Evolutionary conservation across 2,113 vertebrate genomes (phyloP).

Genomic region (Mixornis gularis): DNA sequence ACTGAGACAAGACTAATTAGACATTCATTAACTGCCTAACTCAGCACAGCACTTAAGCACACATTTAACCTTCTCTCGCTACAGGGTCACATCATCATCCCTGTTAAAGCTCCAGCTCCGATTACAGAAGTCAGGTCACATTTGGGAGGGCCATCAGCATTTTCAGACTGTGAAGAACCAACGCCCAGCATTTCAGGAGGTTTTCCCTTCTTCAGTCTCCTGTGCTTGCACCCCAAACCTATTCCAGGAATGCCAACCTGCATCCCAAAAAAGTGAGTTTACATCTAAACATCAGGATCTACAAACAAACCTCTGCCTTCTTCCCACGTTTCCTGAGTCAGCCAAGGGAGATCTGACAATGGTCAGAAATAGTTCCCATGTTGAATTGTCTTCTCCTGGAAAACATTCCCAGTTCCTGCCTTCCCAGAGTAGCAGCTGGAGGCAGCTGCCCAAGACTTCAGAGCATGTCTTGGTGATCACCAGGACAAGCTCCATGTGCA

Average conservation of each 20-base stretch:
- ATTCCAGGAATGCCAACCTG: background rate
- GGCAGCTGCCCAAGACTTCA: background rate
- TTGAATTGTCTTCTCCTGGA: background rate
- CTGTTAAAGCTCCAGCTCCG: background rate
- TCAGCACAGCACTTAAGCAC: conserved; percentile 39
- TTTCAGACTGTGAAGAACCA: background rate
- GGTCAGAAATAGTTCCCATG: background rate
- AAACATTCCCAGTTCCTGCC: background rate
- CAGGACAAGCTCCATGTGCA: background rate
- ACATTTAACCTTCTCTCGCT: conserved; percentile 43
- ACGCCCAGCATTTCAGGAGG: rapidly evolving
- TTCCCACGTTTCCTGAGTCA: background rate
- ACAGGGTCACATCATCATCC: background rate
- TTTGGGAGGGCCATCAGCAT: background rate
- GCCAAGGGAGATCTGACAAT: background rate
- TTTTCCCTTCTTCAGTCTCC: background rate
- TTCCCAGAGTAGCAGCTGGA: background rate
- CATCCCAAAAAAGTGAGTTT: background rate
- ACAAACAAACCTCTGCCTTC: background rate
- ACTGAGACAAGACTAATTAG: conserved; percentile 2
- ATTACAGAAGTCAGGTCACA: background rate
- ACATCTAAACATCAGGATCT: background rate
- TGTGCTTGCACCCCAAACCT: background rate
- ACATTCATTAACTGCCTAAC: conserved; percentile 23
- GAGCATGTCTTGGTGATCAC: background rate